Conservation (phyloP, 2,797 vertebrate genomes). For the Pangasius sanitwongsei region DNA sequence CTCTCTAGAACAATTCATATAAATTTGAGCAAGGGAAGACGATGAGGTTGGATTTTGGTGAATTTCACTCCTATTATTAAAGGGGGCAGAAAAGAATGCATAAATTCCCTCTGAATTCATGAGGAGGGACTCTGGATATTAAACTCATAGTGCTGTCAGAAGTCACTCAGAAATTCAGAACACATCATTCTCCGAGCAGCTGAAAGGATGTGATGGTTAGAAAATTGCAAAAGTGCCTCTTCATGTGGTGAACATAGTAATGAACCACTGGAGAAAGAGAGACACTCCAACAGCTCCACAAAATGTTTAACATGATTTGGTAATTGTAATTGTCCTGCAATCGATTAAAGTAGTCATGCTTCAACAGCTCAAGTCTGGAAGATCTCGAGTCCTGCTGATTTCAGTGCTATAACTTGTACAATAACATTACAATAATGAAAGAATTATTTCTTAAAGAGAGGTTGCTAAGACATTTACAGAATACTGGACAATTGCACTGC, state of each 20-base stretch:
- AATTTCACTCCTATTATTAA: background rate
- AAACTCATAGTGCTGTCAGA: background rate
- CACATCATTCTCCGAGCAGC: slow-evolving; percentile 9
- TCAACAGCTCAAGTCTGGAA: background rate
- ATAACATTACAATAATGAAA: background rate
- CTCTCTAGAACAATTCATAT: background rate
- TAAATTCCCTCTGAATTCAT: slow-evolving; percentile 14
- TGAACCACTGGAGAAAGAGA: slow-evolving; percentile 29
- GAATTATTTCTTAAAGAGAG: background rate
- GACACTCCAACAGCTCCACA: background rate
- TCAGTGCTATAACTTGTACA: background rate
- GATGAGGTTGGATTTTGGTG: background rate
- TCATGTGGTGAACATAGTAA: slow-evolving; percentile 23
- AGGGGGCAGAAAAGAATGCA: background rate
- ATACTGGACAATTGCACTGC: background rate
- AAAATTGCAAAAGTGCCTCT: slow-evolving; percentile 30
- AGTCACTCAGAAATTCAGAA: slow-evolving; percentile 28
- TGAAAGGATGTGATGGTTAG: slow-evolving; percentile 13
- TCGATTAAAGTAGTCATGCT: background rate
- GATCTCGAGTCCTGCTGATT: background rate
- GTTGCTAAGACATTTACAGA: background rate
- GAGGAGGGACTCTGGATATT: slow-evolving; percentile 8
- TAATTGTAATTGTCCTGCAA: background rate
- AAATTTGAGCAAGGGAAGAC: background rate
- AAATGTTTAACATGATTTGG: slow-evolving; percentile 10